Percentiles rank a stretch among this genome's conserved stretches.
Conservation (phyloP, 2,113 vertebrate genomes). For the Tetrax tetrax region DNA sequence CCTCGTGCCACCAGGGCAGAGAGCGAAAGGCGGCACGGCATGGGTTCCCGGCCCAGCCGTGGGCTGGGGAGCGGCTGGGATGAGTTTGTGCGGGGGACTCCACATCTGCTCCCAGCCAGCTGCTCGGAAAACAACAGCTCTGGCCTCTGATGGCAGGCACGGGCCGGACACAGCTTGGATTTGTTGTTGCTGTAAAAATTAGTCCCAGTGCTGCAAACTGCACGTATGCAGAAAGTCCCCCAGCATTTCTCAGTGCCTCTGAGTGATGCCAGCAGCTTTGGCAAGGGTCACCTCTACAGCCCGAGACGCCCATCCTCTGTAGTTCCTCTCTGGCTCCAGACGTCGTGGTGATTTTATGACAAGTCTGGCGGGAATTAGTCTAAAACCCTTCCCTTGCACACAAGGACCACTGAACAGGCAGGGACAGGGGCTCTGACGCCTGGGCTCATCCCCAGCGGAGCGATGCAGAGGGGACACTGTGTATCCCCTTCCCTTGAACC, state of each 20-base stretch:
- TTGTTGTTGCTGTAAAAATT: fast-evolving
- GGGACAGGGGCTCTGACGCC: background rate
- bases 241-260: background rate
- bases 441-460: background rate
- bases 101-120: background rate
- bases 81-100: background rate
- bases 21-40: fast-evolving
- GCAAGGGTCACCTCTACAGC: background rate
- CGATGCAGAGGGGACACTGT: fast-evolving
- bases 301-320: fast-evolving
- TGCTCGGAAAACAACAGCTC: background rate
- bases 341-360: fast-evolving
- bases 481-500: background rate
- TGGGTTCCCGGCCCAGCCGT: background rate
- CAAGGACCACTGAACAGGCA: fast-evolving
- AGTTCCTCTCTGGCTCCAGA: background rate
- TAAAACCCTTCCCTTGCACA: background rate
- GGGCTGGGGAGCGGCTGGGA: background rate
- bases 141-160: fast-evolving
- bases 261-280: background rate
- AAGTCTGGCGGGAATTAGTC: background rate
- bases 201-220: background rate
- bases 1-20: background rate
- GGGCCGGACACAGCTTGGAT: background rate
- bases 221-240: fast-evolving